These are phyloP conservation scores for Noctua janthina DNA, from an alignment of 2,888 invertebrate genomes.

Conservation along the genomic window DNA sequence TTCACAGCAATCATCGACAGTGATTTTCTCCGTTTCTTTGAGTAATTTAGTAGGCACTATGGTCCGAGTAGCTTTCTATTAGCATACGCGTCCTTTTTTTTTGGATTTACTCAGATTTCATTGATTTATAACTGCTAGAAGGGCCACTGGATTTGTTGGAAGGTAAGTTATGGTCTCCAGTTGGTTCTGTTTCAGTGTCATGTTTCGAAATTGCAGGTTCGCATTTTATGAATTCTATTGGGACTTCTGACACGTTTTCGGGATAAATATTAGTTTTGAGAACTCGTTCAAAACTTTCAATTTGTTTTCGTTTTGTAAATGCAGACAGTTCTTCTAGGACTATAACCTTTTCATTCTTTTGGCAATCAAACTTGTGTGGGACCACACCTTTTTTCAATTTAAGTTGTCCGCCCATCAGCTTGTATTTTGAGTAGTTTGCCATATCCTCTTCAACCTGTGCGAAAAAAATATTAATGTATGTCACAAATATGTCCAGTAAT, in stretches of 20 bases:
- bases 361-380: constrained; percentile 42
- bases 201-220: constrained; percentile 32
- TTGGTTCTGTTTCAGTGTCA: background rate
- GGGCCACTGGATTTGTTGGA: background rate
- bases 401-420: constrained; percentile 11
- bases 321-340: constrained; percentile 29
- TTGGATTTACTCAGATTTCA: constrained; percentile 7
- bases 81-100: background rate
- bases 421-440: constrained; percentile 19
- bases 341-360: constrained; percentile 26
- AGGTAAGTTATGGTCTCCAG: background rate
- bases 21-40: background rate
- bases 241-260: constrained; percentile 36
- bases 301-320: constrained; percentile 37
- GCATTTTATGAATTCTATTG: constrained; percentile 39
- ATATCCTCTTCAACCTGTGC: constrained; percentile 27
- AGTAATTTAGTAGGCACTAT: background rate
- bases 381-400: constrained; percentile 37
- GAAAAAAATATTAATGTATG: constrained; percentile 13
- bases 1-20: background rate
- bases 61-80: background rate
- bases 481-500: background rate
- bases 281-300: constrained; percentile 25
- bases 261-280: constrained; percentile 20
- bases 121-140: background rate